Evolutionary conservation across 2,113 vertebrate species (phyloP), one percentile per base, ranked within the genome.

Genomic region (Dipodomys spectabilis): DNA sequence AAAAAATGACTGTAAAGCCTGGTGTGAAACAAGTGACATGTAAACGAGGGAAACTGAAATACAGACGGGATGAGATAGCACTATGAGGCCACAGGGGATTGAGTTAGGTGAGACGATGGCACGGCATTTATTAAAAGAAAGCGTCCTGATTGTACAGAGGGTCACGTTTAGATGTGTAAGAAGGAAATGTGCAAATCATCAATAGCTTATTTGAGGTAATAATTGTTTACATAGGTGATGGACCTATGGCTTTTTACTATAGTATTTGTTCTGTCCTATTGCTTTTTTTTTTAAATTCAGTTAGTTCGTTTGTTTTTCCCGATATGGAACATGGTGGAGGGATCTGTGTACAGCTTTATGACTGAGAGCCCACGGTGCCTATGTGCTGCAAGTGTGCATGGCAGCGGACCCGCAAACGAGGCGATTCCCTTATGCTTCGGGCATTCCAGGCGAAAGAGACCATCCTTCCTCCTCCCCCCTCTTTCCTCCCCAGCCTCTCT

Each of bases 41-140:
- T 89, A 95, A 95, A 62, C 45, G 25, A 20, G 60, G 89, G 73
- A 81, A 75, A 30, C 67, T 90, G 71, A 90, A 78, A 79, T 90
- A 88, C 35, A 32, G 32, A 32, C 71, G 80, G 35, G 67, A 62
- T 35, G 23, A 89, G 67, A 28, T 0, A 1, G 57, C 67, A 28
- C 44, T 94, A 94, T 86, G 25, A 49, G 79, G 73, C 49, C 35
- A 89, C 7, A 80, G 79, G 15, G 84, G 72, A 67, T 81, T 84
- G 92, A 82, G 32, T 94, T 93, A 77, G 73, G 11, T 88, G 30
- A 93, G 78, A 84, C 35, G 53, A 82, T 30, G 27, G 79, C 39
- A 28, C 57, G 28, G 8, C 49, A 19, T 28, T 89, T 92, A 53
- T 81, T 81, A 0, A 78, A 83, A 67, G 30, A 79, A 79, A 91